phyloP scores from a whole-genome alignment of 2,113 vertebrate species.

The Xerus inauris region DNA sequence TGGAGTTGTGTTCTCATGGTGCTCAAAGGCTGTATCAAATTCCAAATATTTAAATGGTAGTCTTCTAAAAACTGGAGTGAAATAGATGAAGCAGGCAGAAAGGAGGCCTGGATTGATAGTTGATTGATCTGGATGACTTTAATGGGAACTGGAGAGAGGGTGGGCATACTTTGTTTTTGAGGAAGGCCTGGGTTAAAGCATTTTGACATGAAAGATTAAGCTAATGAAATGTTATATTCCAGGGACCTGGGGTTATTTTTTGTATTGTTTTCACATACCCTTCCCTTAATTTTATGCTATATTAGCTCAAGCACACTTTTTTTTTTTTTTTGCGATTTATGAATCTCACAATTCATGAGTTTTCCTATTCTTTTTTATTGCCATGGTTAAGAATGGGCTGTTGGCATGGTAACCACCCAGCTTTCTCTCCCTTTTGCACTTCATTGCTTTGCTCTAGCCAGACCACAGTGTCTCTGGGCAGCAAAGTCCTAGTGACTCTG shows the following conservation, averaged over 20 bases:
- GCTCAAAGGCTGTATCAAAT: conserved; percentile 6
- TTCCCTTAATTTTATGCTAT: conserved; percentile 55
- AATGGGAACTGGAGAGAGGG: background rate
- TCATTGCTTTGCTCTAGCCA: background rate
- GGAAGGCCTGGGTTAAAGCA: background rate
- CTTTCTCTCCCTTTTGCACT: background rate
- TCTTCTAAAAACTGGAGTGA: conserved; percentile 1
- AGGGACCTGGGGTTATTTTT: conserved; percentile 22
- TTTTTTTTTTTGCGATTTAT: conserved; percentile 64
- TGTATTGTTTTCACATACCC: conserved; percentile 43
- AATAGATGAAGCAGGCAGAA: background rate
- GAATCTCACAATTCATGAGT: conserved; percentile 70
- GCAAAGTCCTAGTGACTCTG: background rate
- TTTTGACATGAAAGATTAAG: background rate
- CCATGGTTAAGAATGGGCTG: conserved; percentile 23
- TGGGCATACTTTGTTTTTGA: background rate
- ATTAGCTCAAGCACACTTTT: conserved; percentile 45
- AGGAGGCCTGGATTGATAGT: background rate
- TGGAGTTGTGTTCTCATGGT: background rate
- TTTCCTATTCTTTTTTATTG: conserved; percentile 70
- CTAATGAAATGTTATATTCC: conserved; percentile 39
- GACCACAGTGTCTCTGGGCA: background rate
- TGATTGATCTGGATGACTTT: conserved; percentile 16
- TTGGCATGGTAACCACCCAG: conserved; percentile 64
- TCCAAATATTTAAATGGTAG: background rate